Conservation (phyloP, 2,797 vertebrate species). For the Gymnocypris eckloni region DNA sequence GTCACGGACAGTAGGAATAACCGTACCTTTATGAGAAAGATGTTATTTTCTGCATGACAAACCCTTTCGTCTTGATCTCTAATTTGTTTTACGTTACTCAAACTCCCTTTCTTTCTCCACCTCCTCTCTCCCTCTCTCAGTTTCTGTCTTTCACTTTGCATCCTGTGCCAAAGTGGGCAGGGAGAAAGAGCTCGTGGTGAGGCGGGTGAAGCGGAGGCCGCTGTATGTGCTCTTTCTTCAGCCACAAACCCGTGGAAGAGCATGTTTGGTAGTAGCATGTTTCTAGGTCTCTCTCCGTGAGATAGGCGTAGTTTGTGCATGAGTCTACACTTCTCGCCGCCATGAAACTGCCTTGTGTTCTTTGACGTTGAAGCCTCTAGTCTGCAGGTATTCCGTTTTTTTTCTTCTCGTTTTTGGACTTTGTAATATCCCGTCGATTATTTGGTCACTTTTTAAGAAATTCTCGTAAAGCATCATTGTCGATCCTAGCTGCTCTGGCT, state of each 20-base stretch:
- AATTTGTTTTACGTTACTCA: conserved; percentile 28
- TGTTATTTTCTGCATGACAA: neutral
- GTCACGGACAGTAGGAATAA: neutral
- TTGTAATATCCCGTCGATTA: neutral
- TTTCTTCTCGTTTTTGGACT: conserved; percentile 55
- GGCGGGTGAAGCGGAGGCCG: conserved; percentile 77
- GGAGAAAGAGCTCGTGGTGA: conserved; percentile 75
- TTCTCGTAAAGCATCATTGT: conserved; percentile 11
- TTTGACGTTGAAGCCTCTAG: conserved; percentile 62
- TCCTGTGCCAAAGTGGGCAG: conserved; percentile 83
- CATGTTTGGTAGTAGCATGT: conserved; percentile 66
- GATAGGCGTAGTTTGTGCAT: conserved; percentile 71
- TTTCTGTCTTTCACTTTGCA: conserved; percentile 78
- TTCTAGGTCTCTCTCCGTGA: conserved; percentile 43
- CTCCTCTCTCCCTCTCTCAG: conserved; percentile 40
- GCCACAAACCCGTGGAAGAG: conserved; percentile 58
- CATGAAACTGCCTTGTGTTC: conserved; percentile 77
- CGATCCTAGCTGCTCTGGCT: conserved; percentile 54
- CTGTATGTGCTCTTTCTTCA: conserved; percentile 69
- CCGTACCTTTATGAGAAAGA: neutral
- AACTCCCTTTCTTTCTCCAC: conserved; percentile 26
- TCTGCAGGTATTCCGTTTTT: conserved; percentile 78
- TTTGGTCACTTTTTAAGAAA: conserved; percentile 12
- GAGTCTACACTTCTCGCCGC: conserved; percentile 78
- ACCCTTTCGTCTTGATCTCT: conserved; percentile 15